A percentile compares a stretch with the other conserved stretches of the same genome.
phyloP scores from a whole-genome alignment of 2,888 invertebrate species.

The Dryomyza anilis region DNA sequence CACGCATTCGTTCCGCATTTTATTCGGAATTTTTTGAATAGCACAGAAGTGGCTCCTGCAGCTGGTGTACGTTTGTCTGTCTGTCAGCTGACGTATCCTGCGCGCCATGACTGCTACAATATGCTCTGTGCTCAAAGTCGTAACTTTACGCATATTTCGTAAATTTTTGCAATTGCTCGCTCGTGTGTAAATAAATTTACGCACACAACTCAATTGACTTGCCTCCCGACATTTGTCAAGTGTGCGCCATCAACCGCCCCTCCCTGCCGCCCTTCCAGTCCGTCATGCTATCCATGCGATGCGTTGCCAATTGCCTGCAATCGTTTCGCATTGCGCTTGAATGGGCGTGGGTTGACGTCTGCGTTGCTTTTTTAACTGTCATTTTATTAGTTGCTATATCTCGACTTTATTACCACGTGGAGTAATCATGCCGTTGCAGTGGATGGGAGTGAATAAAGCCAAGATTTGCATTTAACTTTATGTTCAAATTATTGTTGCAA shows the following conservation, averaged over 20 bases:
- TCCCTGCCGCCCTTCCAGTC: neutral
- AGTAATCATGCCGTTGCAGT: no score
- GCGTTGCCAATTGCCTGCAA: constrained; percentile 53
- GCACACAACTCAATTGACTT: constrained; percentile 25
- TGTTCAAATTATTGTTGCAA: constrained; percentile 14
- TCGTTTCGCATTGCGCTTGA: no score
- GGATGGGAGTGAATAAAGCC: neutral
- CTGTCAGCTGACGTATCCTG: no score
- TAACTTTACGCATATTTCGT: constrained; percentile 11
- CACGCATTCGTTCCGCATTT: constrained; percentile 29
- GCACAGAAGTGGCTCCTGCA: neutral
- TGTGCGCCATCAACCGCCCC: neutral
- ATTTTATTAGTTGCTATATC: constrained; percentile 32
- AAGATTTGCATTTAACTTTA: constrained; percentile 18
- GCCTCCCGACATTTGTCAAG: neutral
- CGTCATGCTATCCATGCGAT: neutral
- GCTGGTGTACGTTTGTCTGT: neutral
- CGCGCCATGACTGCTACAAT: neutral
- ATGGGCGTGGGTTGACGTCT: constrained; percentile 15
- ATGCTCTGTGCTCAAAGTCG: neutral
- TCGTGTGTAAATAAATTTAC: constrained; percentile 48
- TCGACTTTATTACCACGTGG: constrained; percentile 14
- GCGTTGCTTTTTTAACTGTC: constrained; percentile 16
- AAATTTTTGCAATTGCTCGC: constrained; percentile 35
- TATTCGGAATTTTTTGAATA: constrained; percentile 9